phyloP scores from a whole-genome alignment of 2,888 invertebrate genomes.

The Exocentrus adspersus region DNA sequence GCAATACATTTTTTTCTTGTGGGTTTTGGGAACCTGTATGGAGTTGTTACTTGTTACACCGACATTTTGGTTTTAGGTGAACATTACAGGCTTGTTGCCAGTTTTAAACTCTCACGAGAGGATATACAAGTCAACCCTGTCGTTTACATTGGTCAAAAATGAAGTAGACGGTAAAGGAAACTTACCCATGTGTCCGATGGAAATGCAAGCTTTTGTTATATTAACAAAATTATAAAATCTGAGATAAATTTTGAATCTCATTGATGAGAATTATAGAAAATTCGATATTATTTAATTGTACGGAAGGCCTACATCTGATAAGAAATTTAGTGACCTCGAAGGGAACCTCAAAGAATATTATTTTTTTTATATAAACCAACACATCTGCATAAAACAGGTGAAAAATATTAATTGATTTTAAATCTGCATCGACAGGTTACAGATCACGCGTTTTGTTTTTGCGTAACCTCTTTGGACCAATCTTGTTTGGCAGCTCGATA shows the following conservation, averaged over 20 bases:
- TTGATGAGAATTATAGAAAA: background rate
- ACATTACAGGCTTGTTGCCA: slow-evolving; percentile 65
- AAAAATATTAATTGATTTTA: too few relatives aligned
- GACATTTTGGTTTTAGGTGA: slow-evolving; percentile 68
- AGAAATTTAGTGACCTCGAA: background rate
- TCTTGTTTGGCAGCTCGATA: too few relatives aligned
- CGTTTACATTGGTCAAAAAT: slow-evolving; percentile 64
- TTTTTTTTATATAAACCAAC: background rate
- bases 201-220: slow-evolving; percentile 67
- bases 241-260: background rate
- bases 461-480: too few relatives aligned
- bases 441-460: too few relatives aligned
- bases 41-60: slow-evolving; percentile 63
- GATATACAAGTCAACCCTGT: slow-evolving; percentile 66
- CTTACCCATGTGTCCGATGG: slow-evolving; percentile 68
- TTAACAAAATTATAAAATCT: slow-evolving; percentile 12
- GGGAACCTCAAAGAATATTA: background rate
- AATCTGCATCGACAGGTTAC: too few relatives aligned
- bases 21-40: slow-evolving; percentile 64
- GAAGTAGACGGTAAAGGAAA: slow-evolving; percentile 56
- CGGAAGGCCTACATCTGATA: background rate
- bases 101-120: slow-evolving; percentile 48
- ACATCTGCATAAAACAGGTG: too few relatives aligned
- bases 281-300: background rate
- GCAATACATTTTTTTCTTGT: background rate